These are phyloP conservation scores for Lydus trimaculatus DNA, from an alignment of 2,888 invertebrate species.

Conservation along the genomic window DNA sequence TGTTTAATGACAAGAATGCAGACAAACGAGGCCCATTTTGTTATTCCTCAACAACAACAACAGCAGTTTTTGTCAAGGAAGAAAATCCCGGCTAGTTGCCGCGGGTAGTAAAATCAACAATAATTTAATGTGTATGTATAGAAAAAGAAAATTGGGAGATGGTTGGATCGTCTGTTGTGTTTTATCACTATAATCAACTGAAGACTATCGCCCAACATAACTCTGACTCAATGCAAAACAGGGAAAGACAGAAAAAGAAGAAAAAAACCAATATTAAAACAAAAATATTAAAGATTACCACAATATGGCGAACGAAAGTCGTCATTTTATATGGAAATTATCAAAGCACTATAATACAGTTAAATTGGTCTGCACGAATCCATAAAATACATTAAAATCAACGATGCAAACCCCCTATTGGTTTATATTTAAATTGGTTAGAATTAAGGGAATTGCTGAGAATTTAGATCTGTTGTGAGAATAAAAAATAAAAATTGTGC, in stretches of 20 bases:
- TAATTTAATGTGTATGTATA: background rate
- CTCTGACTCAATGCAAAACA: background rate
- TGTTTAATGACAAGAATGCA: constrained; percentile 4
- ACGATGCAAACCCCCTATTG: constrained; percentile 54
- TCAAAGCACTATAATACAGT: constrained; percentile 57
- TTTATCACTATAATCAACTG: constrained; percentile 8
- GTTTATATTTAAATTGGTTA: constrained; percentile 55
- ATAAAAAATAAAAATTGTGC: background rate
- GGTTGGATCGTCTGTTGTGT: background rate
- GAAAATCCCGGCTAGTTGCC: background rate
- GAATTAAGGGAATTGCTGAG: background rate
- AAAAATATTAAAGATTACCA: constrained; percentile 2
- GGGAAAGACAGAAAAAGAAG: background rate
- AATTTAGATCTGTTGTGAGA: background rate
- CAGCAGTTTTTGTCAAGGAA: background rate
- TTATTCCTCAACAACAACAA: background rate
- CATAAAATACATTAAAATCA: constrained; percentile 56
- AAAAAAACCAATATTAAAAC: background rate
- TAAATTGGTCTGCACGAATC: constrained; percentile 58
- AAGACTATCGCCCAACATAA: background rate
- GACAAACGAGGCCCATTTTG: background rate
- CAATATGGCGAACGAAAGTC: constrained; percentile 46
- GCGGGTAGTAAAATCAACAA: constrained; percentile 8
- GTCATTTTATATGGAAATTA: constrained; percentile 59
- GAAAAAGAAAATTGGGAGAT: constrained; percentile 4